These are phyloP conservation scores for Drosophila mimetica DNA, from an alignment of 2,888 invertebrate genomes.

Conservation along the genomic window DNA sequence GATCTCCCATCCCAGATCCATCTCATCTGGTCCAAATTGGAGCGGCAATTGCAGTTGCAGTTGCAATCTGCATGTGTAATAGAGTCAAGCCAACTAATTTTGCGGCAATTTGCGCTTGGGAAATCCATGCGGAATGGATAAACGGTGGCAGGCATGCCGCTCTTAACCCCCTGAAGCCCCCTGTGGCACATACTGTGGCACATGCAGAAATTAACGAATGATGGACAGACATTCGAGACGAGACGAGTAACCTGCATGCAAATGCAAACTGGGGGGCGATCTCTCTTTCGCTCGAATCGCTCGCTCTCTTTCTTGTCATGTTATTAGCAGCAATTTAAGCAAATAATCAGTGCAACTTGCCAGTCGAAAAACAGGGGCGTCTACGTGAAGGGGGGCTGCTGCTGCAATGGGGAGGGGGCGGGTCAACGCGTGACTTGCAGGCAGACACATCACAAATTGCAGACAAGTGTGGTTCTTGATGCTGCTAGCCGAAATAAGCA, in stretches of 20 bases:
- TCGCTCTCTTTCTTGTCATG: constrained; percentile 76
- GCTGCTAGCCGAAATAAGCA: constrained; percentile 63
- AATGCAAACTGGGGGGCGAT: constrained; percentile 63
- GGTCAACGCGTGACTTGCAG: constrained; percentile 71
- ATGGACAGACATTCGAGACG: constrained; percentile 69
- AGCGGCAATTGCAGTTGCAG: constrained; percentile 47
- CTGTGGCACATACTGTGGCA: constrained; percentile 27
- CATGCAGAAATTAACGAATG: constrained; percentile 82
- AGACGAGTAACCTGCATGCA: constrained; percentile 58
- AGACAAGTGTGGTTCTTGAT: constrained; percentile 35
- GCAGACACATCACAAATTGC: constrained; percentile 66
- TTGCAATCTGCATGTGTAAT: constrained; percentile 73
- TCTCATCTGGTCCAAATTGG: constrained; percentile 56
- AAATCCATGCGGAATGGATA: constrained; percentile 65
- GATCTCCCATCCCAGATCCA: constrained; percentile 18
- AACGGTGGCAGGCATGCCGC: constrained; percentile 67
- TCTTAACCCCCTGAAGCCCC: constrained; percentile 8
- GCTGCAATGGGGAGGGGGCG: constrained; percentile 17
- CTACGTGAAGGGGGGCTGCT: constrained; percentile 25
- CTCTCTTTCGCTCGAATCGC: constrained; percentile 38
- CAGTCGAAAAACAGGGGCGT: constrained; percentile 18
- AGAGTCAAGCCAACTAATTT: constrained; percentile 77
- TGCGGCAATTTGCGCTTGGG: constrained; percentile 72
- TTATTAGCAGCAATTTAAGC: constrained; percentile 84
- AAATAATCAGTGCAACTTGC: constrained; percentile 82